These are phyloP conservation scores for Gavialis gangeticus DNA, from an alignment of 2,113 vertebrate species.

Conservation along the genomic window DNA sequence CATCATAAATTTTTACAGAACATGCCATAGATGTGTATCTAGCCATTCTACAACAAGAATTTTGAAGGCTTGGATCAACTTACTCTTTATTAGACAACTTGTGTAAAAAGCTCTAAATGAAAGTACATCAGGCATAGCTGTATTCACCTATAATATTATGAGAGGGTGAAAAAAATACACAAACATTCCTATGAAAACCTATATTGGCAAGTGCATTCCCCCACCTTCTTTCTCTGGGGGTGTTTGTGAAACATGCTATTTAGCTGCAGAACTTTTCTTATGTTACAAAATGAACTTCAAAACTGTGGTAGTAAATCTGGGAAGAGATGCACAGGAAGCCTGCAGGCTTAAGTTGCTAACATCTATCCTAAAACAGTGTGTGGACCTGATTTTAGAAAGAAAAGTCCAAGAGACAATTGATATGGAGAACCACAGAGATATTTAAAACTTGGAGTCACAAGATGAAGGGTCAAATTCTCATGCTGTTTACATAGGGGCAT, in stretches of 20 bases:
- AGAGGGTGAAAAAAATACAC: background rate
- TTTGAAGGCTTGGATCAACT: background rate
- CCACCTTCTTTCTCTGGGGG: background rate
- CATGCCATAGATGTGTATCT: background rate
- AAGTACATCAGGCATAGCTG: background rate
- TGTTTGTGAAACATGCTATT: background rate
- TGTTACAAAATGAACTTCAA: conserved; percentile 5
- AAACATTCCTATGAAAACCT: conserved; percentile 16
- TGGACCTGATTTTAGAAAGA: background rate
- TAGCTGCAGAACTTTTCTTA: background rate
- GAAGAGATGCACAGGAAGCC: background rate
- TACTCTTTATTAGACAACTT: conserved; percentile 20
- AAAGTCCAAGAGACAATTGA: background rate
- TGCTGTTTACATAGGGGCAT: background rate
- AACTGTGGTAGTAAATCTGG: background rate
- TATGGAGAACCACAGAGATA: background rate
- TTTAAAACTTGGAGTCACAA: background rate
- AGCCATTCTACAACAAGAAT: conserved; percentile 20
- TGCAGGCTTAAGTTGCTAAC: background rate
- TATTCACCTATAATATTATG: background rate
- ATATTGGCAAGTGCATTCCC: background rate
- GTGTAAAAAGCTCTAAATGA: background rate
- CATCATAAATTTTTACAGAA: conserved; percentile 6
- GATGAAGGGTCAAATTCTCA: rapidly evolving
- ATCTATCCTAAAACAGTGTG: background rate